A percentile compares a stretch with the other conserved stretches of the same genome.
phyloP scores from a whole-genome alignment of 2,888 invertebrate genomes.

The Chouioia cunea region DNA sequence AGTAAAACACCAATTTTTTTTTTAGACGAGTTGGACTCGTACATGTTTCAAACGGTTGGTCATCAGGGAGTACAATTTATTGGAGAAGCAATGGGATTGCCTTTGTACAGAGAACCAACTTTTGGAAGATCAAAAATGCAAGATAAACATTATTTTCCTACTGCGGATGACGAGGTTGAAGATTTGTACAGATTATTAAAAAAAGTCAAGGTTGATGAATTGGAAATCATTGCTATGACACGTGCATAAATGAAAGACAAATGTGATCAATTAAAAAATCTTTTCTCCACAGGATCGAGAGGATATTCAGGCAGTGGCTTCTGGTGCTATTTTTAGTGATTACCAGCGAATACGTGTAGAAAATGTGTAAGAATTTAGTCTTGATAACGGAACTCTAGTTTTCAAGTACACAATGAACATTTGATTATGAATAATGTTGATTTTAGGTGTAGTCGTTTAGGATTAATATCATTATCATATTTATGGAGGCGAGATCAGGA shows the following conservation, averaged over 20 bases:
- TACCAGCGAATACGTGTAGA: constrained; percentile 98
- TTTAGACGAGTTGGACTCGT: constrained; percentile 92
- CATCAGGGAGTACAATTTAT: constrained; percentile 93
- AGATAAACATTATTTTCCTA: constrained; percentile 83
- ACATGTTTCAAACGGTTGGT: constrained; percentile 99
- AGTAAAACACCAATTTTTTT: constrained; percentile 50
- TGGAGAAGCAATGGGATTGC: constrained; percentile 93
- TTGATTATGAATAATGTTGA: constrained; percentile 53
- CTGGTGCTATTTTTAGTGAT: constrained; percentile 97
- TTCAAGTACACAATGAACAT: constrained; percentile 39
- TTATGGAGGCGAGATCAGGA: constrained; percentile 97
- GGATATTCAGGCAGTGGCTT: constrained; percentile 91
- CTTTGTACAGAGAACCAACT: constrained; percentile 88
- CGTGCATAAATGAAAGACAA: background rate
- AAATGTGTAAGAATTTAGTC: constrained; percentile 89
- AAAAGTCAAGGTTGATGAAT: constrained; percentile 74
- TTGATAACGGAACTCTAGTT: too few species aligned
- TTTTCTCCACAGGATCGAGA: constrained; percentile 73
- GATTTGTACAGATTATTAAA: constrained; percentile 89
- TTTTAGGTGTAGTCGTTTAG: constrained; percentile 88
- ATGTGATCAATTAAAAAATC: background rate
- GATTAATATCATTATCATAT: constrained; percentile 90
- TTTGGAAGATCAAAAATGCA: constrained; percentile 85
- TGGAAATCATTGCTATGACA: constrained; percentile 5
- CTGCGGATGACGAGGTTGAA: constrained; percentile 95